Evolutionary conservation across 2,113 vertebrate genomes (phyloP), one percentile per base, ranked within the genome.

Genomic region (Pangasianodon gigas): DNA sequence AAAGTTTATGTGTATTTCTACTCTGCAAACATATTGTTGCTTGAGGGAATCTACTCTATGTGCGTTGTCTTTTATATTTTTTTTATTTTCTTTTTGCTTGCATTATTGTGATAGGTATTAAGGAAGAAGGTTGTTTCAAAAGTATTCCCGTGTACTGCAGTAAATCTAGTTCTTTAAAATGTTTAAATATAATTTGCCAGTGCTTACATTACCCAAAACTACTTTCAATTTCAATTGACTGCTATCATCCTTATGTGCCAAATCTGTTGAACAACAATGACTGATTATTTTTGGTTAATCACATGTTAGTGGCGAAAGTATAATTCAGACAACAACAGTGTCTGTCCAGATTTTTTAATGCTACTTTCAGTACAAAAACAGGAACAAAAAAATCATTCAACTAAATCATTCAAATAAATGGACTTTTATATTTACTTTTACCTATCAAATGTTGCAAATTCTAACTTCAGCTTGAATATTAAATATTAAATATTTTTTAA

Each of bases 361-460:
- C 3, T 58, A 58, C 51, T 58, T 75, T 74, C 52, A 44, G 26
- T 58, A 29, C 8, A 46, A 79, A 87, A 79, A 87, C 86, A 87
- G 74, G 86, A 87, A 87, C 52, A 77, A 77, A 24, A n/a, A 60
- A 48, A 41, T 29, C 11, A 13, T 77, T 58, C 5, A 41, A 77
- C 11, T 56, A 58, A 75, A 77, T 7, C 37, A 16, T 60, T 3
- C 10, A 3, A n/a, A n/a, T n/a, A n/a, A n/a, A 10, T 41, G 51
- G 48, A 37, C n/a, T 26, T 48, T 32, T 56, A 24, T 44, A 26
- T 54, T 58, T 10, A 37, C 32, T 44, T 24, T 75, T 26, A 54
- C 51, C 14, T 75, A 69, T 46, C n/a, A 29, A 44, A 82, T 56
- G 46, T 32, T 46, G 44, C 32, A 37, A 71, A 41, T 44, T 52